A percentile compares a stretch with the other conserved stretches of the same genome.
phyloP scores from a whole-genome alignment of 2,888 invertebrate species.

The Cosmia trapezina region DNA sequence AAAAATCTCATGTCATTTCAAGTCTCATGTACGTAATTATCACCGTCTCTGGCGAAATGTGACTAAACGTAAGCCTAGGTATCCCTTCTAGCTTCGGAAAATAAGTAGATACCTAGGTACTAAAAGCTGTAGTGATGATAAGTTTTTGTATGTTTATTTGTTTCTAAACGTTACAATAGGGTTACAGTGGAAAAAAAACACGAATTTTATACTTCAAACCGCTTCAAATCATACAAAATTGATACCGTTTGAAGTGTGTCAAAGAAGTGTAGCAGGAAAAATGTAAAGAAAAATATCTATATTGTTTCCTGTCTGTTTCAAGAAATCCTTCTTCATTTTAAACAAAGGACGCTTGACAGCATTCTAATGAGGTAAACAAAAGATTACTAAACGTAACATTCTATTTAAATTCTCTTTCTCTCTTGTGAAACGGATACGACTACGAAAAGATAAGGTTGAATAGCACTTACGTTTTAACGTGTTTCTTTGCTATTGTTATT shows the following conservation, averaged over 20 bases:
- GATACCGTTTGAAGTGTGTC: neutral
- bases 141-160: neutral
- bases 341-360: neutral
- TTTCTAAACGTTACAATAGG: neutral
- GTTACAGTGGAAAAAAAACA: neutral
- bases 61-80: no score
- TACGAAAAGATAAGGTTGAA: conserved; percentile 6
- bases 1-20: no score
- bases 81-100: neutral
- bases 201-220: neutral
- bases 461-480: conserved; percentile 28
- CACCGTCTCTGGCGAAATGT: no score
- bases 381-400: neutral
- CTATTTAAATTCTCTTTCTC: neutral
- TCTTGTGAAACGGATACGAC: neutral
- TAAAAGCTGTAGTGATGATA: neutral
- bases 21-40: no score
- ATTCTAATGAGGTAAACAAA: conserved; percentile 22
- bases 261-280: neutral
- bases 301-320: neutral
- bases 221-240: neutral
- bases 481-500: conserved; percentile 54
- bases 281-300: conserved; percentile 5
- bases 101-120: no score
- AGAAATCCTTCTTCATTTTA: conserved; percentile 22